These are phyloP conservation scores for Meloidogyne exigua DNA, from an alignment of 1,140 invertebrate genomes.

Conservation along the genomic window DNA sequence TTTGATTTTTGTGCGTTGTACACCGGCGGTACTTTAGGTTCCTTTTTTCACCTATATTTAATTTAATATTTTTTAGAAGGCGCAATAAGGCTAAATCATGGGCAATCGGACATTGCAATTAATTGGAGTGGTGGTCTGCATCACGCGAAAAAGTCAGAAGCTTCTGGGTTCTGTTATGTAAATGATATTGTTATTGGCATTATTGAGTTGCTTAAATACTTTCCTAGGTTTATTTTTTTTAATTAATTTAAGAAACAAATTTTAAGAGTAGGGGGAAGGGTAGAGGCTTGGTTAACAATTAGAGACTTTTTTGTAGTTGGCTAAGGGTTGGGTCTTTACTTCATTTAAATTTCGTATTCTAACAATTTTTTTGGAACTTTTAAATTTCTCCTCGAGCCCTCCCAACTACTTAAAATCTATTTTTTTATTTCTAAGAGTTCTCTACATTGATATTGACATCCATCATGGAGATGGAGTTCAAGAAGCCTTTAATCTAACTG, in stretches of 20 bases:
- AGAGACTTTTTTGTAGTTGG: too few relatives aligned
- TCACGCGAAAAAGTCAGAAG: slow-evolving; percentile 99
- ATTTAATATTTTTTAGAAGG: slow-evolving; percentile 63
- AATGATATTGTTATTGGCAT: slow-evolving; percentile 96
- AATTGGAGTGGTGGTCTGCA: slow-evolving; percentile 99
- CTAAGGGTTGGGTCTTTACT: too few relatives aligned
- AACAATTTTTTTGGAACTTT: too few relatives aligned
- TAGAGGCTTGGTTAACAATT: too few relatives aligned
- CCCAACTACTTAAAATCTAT: neutral
- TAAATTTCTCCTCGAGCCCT: too few relatives aligned
- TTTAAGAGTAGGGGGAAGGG: too few relatives aligned
- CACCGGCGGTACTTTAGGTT: slow-evolving; percentile 81
- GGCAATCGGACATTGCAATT: slow-evolving; percentile 86
- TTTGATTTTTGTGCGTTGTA: slow-evolving; percentile 99
- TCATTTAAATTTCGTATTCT: too few relatives aligned
- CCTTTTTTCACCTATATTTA: neutral
- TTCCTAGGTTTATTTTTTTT: slow-evolving; percentile 35
- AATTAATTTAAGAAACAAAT: too few relatives aligned
- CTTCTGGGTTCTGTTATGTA: slow-evolving; percentile 93
- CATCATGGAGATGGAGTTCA: slow-evolving; percentile 99
- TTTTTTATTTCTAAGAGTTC: slow-evolving; percentile 77
- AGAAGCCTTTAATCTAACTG: slow-evolving; percentile 97
- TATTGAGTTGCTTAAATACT: slow-evolving; percentile 80
- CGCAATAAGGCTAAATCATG: slow-evolving; percentile 87
- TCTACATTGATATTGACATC: slow-evolving; percentile 99